phyloP scores from a whole-genome alignment of 2,113 vertebrate species.

The Hoplias malabaricus region DNA sequence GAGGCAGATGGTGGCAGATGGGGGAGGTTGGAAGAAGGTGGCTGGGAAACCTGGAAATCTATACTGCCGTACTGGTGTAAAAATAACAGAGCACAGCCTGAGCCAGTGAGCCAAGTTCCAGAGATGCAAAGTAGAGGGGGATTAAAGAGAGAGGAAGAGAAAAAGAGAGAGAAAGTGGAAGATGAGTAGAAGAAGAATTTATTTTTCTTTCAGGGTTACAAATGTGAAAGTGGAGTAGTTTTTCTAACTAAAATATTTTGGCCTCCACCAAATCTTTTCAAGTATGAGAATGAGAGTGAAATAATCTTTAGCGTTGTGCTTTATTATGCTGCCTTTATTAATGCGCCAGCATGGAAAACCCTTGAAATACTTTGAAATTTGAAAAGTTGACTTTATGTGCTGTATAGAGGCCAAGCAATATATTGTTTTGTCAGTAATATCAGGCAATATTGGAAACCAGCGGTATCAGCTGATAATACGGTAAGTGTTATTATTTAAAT shows the following conservation, averaged over 20 bases:
- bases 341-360: too few species aligned
- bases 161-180: slow-evolving; percentile 20
- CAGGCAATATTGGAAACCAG: too few species aligned
- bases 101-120: slow-evolving; percentile 90
- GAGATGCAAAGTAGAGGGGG: slow-evolving; percentile 81
- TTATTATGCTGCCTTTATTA: slow-evolving; percentile 30
- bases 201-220: slow-evolving; percentile 61
- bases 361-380: too few species aligned
- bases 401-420: too few species aligned
- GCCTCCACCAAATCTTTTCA: slow-evolving; percentile 30
- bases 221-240: slow-evolving; percentile 60
- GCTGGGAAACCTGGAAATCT: slow-evolving; percentile 97
- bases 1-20: slow-evolving; percentile 99
- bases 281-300: slow-evolving; percentile 38
- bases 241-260: slow-evolving; percentile 41
- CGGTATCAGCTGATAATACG: too few species aligned
- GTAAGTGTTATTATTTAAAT: too few species aligned
- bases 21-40: slow-evolving; percentile 99
- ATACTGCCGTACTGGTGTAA: slow-evolving; percentile 91
- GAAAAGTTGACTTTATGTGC: too few species aligned
- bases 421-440: too few species aligned
- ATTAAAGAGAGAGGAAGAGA: slow-evolving; percentile 66
- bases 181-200: slow-evolving; percentile 63
- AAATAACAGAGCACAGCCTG: slow-evolving; percentile 91
- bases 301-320: slow-evolving; percentile 7